Evolutionary conservation across 2,113 vertebrate genomes (phyloP), one percentile per base, ranked within the genome.

Genomic region (Anarhynchus alexandrinus): DNA sequence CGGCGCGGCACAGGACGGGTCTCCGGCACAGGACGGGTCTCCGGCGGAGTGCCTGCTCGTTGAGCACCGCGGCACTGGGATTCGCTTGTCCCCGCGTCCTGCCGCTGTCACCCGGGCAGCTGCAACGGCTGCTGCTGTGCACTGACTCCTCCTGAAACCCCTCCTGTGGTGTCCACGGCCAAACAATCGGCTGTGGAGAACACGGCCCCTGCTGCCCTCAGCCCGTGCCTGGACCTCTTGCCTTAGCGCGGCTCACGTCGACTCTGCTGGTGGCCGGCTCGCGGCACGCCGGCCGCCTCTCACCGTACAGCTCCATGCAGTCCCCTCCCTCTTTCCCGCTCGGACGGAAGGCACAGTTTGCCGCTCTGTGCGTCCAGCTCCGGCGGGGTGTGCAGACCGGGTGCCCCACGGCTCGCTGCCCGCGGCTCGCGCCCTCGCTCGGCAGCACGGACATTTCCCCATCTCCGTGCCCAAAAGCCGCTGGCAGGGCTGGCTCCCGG

Each of bases 351-450:
- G n/a, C 49, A 2, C 49, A 2, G 5, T 40, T 22, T 32, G 18
- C 42, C 15, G 2, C 5, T n/a, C 32, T 3, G 8, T 9, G 9
- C 32, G 2, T 12, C 13, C 55, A 15, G 54, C 64, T 52, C 25
- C 2, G 6, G 38, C 8, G 2, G 5, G 51, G 52, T 3, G 5
- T 5, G 3, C 42, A 5, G 42, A 22, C 23, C 4, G 1, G 26
- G 22, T 38, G 43, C 54, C 66, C 1, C 2, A 19, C 5, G 17
- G 52, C 64, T 61, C 22, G 3, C 51, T 11, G 2, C 5, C 40
- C 32, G 2, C 3, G 10, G 22, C 54, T 40, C n/a, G 12, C 80
- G 10, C 30, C 11, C 45, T 4, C 3, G 29, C 54, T 42, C n/a
- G 8, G 66, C 12, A 15, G 26, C 32, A 1, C 1, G 25, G 17